Conservation (phyloP, 1,140 invertebrate genomes). For the Cherax destructor region DNA sequence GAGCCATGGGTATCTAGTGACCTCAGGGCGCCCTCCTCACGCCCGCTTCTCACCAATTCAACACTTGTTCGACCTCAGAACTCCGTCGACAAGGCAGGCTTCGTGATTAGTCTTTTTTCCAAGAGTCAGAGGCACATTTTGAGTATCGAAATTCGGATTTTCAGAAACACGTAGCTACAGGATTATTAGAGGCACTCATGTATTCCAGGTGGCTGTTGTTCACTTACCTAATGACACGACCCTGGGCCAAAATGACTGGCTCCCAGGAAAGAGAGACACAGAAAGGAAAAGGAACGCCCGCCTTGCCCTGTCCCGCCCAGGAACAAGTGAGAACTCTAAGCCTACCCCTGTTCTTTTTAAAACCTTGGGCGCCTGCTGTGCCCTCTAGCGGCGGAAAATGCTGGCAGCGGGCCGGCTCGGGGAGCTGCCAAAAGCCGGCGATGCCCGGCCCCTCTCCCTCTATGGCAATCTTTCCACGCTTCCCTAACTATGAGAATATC, state of each 20-base stretch:
- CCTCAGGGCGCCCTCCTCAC: neutral
- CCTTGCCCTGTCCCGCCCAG: slow-evolving; percentile 54
- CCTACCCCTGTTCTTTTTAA: slow-evolving; percentile 50
- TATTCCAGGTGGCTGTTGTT: neutral
- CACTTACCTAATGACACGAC: slow-evolving; percentile 39
- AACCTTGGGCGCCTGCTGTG: slow-evolving; percentile 43
- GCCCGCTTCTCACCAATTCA: neutral
- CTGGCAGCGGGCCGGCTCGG: slow-evolving; percentile 29
- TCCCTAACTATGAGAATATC: slow-evolving; percentile 33
- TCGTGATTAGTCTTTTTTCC: neutral
- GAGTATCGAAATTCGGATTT: neutral
- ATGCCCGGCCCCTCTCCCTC: slow-evolving; percentile 9
- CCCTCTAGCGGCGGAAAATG: slow-evolving; percentile 36
- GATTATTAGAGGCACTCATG: neutral
- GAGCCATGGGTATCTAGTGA: neutral
- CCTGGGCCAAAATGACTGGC: slow-evolving; percentile 48
- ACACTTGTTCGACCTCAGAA: neutral
- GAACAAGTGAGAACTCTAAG: slow-evolving; percentile 48
- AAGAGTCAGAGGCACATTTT: neutral
- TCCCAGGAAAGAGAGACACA: slow-evolving; percentile 22
- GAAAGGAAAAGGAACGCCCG: slow-evolving; percentile 49
- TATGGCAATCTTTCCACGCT: slow-evolving; percentile 51
- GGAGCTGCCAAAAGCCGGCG: slow-evolving; percentile 37
- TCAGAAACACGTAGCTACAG: neutral
- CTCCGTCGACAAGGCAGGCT: neutral